Evolutionary conservation across 2,888 invertebrate genomes (phyloP).

Genomic region (Ceratothoa steindachneri): DNA sequence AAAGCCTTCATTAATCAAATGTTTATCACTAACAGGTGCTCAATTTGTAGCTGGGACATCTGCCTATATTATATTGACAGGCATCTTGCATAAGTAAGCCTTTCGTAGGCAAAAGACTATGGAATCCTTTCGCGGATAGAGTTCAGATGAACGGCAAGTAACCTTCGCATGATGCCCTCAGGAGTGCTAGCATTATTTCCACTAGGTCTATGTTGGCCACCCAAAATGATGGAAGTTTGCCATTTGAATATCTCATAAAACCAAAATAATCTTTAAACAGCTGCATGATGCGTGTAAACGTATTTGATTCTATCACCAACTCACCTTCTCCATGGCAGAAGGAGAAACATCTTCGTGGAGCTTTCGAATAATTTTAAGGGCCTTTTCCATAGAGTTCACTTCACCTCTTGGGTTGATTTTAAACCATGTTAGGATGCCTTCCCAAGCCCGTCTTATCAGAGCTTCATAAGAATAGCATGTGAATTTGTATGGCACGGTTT

Average conservation of each 20-base stretch:
- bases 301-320: not conserved
- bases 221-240: not conserved
- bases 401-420: too few relatives aligned
- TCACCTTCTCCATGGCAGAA: not conserved
- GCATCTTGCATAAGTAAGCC: not conserved
- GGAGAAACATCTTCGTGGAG: too few relatives aligned
- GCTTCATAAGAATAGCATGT: not conserved
- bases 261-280: not conserved
- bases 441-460: not conserved
- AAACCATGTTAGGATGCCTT: not conserved
- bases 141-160: not conserved
- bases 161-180: not conserved
- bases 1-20: not conserved
- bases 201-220: not conserved
- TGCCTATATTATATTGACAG: not conserved
- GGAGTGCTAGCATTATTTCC: too few relatives aligned
- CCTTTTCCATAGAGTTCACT: too few relatives aligned
- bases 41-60: not conserved
- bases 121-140: not conserved
- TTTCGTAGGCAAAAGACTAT: not conserved
- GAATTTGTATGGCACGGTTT: not conserved
- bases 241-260: not conserved
- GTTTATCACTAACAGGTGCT: not conserved
- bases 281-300: too few relatives aligned
- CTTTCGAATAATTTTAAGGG: too few relatives aligned